These are phyloP conservation scores for Brachyrhaphis roseni DNA, from an alignment of 2,797 vertebrate species.

Conservation along the genomic window DNA sequence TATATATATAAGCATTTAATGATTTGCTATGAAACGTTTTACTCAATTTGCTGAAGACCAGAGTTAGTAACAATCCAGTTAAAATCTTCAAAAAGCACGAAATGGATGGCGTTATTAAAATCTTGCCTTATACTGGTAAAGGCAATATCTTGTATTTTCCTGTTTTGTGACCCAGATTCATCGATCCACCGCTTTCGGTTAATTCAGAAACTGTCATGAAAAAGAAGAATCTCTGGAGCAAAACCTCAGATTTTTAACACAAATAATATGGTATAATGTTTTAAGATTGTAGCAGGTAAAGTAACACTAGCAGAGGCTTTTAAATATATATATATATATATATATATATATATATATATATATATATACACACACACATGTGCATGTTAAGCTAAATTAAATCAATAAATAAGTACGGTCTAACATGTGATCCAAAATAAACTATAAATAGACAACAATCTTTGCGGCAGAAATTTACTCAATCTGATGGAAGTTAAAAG, in stretches of 20 bases:
- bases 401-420: not conserved
- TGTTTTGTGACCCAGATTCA: not conserved
- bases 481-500: slow-evolving; percentile 9
- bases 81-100: not conserved
- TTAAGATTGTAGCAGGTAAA: not conserved
- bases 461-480: not conserved
- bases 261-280: not conserved
- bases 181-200: not conserved
- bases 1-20: too few relatives aligned
- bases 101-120: not conserved
- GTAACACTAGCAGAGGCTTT: not conserved
- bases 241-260: not conserved
- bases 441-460: not conserved
- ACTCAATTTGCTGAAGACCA: not conserved
- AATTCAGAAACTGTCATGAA: not conserved
- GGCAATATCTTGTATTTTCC: not conserved
- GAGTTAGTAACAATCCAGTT: not conserved
- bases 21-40: too few relatives aligned
- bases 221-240: not conserved
- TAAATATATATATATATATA: not conserved
- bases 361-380: not conserved
- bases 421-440: not conserved
- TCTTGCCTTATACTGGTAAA: not conserved
- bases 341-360: too few relatives aligned
- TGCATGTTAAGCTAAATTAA: not conserved